Conservation (phyloP, 2,113 vertebrate genomes). For the Rhynchopsitta pachyrhyncha region DNA sequence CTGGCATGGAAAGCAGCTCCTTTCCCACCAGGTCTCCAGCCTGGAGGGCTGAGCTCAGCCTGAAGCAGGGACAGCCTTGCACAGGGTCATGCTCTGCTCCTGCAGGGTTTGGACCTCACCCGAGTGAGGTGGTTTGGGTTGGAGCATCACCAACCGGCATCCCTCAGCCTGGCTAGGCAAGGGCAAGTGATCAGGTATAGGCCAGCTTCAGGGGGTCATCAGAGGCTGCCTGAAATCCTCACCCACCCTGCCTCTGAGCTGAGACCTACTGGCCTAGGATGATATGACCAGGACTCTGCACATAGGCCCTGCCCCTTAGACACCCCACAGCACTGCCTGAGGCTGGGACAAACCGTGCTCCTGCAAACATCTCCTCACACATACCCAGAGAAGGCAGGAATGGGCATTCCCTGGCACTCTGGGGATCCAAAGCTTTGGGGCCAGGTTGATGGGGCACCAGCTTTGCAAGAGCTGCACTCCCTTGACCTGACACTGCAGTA, state of each 20-base stretch:
- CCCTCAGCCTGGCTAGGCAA: neutral
- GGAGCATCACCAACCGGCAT: neutral
- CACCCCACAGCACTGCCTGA: accelerated
- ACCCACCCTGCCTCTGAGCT: neutral
- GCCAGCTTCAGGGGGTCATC: neutral
- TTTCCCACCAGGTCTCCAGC: neutral
- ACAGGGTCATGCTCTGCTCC: neutral
- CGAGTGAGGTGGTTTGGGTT: neutral
- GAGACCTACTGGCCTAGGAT: neutral
- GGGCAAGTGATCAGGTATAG: accelerated
- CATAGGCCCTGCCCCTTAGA: neutral
- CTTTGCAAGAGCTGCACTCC: neutral
- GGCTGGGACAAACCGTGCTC: neutral
- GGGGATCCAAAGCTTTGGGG: neutral
- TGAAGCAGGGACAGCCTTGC: accelerated
- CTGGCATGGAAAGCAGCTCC: neutral
- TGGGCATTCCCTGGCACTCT: neutral
- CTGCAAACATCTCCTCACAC: neutral
- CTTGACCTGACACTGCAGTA: accelerated
- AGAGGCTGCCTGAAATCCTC: neutral
- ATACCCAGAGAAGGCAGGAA: neutral
- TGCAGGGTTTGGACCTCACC: accelerated
- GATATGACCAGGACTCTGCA: neutral
- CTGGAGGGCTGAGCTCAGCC: neutral
- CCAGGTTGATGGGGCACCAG: neutral